Conservation (phyloP, 2,113 vertebrate genomes). For the Psilopsiagon aurifrons region DNA sequence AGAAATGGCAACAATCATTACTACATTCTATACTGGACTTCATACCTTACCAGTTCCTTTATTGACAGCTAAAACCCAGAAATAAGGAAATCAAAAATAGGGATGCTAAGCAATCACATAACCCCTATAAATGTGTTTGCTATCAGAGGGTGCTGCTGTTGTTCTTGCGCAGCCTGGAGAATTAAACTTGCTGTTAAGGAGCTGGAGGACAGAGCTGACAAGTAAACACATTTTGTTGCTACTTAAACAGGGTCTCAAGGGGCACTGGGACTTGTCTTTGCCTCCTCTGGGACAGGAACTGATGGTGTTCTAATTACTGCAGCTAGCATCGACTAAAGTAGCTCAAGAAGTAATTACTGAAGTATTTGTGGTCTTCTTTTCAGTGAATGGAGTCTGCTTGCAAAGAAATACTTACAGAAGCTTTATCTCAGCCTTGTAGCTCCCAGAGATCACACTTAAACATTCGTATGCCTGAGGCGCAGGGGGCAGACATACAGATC, state of each 20-base stretch:
- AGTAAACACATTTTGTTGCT: neutral
- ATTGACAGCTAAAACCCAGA: neutral
- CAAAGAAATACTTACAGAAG: neutral
- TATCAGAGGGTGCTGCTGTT: neutral
- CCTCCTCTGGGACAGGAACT: neutral
- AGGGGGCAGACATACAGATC: neutral
- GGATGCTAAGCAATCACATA: neutral
- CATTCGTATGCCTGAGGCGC: rapidly evolving
- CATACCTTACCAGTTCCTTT: neutral
- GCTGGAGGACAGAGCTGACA: neutral
- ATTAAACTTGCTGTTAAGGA: neutral
- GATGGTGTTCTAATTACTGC: neutral
- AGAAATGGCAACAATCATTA: neutral
- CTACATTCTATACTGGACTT: neutral
- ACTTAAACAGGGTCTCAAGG: neutral
- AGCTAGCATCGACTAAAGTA: neutral
- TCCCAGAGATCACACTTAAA: neutral
- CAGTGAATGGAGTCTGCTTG: neutral
- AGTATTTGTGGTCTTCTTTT: neutral
- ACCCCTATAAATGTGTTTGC: neutral
- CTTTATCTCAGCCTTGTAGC: neutral
- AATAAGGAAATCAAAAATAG: neutral
- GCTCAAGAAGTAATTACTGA: neutral
- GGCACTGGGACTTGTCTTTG: neutral
- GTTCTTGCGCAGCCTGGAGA: neutral